A percentile compares a stretch with the other conserved stretches of the same genome.
These are phyloP conservation scores for Clarias laeviceps DNA, from an alignment of 2,797 vertebrate species.

Conservation along the genomic window DNA sequence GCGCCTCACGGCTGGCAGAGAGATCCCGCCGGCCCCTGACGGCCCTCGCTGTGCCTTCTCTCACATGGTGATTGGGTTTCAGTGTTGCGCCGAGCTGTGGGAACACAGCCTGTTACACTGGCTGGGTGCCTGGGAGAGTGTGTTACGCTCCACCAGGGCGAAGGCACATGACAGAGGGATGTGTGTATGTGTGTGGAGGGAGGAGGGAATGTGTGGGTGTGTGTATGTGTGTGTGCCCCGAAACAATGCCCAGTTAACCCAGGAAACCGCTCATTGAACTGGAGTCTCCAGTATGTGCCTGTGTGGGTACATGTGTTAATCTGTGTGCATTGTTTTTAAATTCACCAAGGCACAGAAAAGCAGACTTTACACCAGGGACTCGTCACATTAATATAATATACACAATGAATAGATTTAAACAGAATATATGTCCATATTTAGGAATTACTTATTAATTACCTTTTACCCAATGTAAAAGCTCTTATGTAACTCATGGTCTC, in stretches of 20 bases:
- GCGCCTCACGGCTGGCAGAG: constrained; percentile 40
- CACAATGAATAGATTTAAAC: neutral
- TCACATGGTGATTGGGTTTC: constrained; percentile 77
- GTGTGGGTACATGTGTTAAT: constrained; percentile 29
- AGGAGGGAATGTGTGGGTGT: constrained; percentile 27
- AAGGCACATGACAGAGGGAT: constrained; percentile 60
- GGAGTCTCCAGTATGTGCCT: constrained; percentile 53
- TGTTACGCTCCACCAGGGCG: constrained; percentile 56
- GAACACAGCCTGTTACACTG: constrained; percentile 63
- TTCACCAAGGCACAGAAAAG: neutral
- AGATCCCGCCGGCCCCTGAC: constrained; percentile 41
- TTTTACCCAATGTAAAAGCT: neutral
- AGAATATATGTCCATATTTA: neutral
- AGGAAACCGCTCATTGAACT: constrained; percentile 57
- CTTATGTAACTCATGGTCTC: neutral
- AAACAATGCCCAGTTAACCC: constrained; percentile 63
- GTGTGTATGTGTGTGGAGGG: neutral
- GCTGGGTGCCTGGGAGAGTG: constrained; percentile 61
- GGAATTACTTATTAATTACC: neutral
- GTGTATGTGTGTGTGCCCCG: constrained; percentile 35
- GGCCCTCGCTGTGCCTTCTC: constrained; percentile 61
- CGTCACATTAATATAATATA: too few species aligned
- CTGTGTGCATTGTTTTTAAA: neutral
- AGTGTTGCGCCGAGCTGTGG: constrained; percentile 70
- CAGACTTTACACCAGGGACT: neutral